Conservation (phyloP, 2,888 invertebrate species). For the Minunthozetes semirufus region DNA sequence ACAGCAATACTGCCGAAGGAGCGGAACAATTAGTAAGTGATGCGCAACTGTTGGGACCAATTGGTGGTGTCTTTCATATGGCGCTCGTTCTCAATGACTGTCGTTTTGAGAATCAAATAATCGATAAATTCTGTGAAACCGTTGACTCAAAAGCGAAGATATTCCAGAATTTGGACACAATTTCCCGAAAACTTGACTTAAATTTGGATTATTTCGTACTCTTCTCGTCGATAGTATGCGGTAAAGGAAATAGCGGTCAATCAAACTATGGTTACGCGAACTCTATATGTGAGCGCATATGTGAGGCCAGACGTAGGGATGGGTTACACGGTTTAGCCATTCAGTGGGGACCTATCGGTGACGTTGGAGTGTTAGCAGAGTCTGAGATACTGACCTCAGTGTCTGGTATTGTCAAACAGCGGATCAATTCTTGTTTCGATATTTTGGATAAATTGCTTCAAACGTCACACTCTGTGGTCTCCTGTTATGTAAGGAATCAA, state of each 20-base stretch:
- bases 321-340: conserved; percentile 82
- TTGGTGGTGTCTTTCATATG: conserved; percentile 86
- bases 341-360: conserved; percentile 98
- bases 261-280: conserved; percentile 89
- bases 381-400: conserved; percentile 61
- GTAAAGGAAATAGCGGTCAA: conserved; percentile 92
- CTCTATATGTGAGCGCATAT: conserved; percentile 91
- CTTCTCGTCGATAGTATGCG: conserved; percentile 93
- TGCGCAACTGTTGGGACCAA: conserved; percentile 61
- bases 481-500: conserved; percentile 51
- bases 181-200: conserved; percentile 68
- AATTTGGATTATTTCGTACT: conserved; percentile 81
- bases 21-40: conserved; percentile 61
- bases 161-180: conserved; percentile 69
- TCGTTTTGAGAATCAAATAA: conserved; percentile 73
- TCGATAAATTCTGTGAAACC: conserved; percentile 70
- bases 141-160: conserved; percentile 73
- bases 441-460: conserved; percentile 83
- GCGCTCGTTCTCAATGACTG: conserved; percentile 74
- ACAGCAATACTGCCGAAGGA: conserved; percentile 63
- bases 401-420: conserved; percentile 89
- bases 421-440: conserved; percentile 79
- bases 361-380: conserved; percentile 74
- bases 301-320: conserved; percentile 71
- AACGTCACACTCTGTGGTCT: conserved; percentile 73